Base-by-base conservation (phyloP, 2,888 invertebrate species). In the Meiosimyza decipiens region DNA sequence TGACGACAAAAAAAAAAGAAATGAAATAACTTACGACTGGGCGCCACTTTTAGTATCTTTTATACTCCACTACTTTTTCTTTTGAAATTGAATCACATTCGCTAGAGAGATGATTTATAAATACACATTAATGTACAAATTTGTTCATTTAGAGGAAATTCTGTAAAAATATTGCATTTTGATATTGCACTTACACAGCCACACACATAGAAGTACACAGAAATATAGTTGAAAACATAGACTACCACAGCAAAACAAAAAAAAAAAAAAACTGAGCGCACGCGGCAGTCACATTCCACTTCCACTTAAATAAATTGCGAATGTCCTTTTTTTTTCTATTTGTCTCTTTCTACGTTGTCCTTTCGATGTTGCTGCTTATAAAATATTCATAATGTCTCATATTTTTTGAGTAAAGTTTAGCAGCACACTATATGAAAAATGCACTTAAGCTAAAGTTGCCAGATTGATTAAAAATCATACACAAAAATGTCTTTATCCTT, bases 31-130 rank as follows among this genome's bases (percentile, higher is more conserved):
- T 40, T 40, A 9, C 9, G 22, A 9, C 4, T 40, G 40, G 40
- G 40, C 40, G 40, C 40, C 40, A 40, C 40, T 40, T 40, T 40
- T 40, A 40, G 9, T 40, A 40, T 40, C 9, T 40, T 40, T 40
- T 40, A 1, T 40, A 40, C 40, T 9, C 55, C 15, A 9, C 55
- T 18, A 16, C 9, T 40, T 40, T 40, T 40, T 40, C 22, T 55
- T 22, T 78, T 77, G 79, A 82, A 81, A 81, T 82, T 81, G 80
- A 81, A 82, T 80, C 75, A 73, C 78, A 78, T 62, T 52, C 72
- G 78, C 75, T 74, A 73, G 68, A 77, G 77, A 81, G 80, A 83
- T 84, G 84, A 84, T 82, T 84, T 83, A 83, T 83, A 79, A 76
- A 76, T 76, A 78, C 78, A 80, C 81, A 84, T 83, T 83, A 83